These are phyloP conservation scores for Hartigia nigra DNA, from an alignment of 2,888 invertebrate genomes.

Conservation along the genomic window DNA sequence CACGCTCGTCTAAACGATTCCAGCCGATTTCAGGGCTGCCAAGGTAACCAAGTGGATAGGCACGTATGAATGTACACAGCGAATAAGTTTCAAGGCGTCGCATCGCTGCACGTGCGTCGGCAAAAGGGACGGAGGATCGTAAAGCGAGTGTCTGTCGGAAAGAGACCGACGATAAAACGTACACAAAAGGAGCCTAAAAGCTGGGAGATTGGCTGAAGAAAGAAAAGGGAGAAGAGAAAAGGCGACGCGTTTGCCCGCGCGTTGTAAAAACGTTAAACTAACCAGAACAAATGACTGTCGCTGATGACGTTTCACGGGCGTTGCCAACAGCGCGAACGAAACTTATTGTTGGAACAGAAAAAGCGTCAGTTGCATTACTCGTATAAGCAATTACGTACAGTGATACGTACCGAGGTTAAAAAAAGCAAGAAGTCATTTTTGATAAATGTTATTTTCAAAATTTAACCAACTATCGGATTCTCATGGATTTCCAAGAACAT, in stretches of 20 bases:
- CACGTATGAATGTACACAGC: background rate
- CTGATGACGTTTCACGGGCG: constrained; percentile 19
- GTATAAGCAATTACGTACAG: background rate
- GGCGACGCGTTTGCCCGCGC: constrained; percentile 2
- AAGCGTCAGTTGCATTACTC: background rate
- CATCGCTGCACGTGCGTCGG: background rate
- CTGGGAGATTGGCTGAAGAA: constrained; percentile 18
- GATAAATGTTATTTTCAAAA: background rate
- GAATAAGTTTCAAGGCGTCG: background rate
- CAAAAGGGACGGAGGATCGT: background rate
- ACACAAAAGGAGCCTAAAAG: constrained; percentile 24
- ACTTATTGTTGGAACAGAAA: background rate
- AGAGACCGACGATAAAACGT: constrained; percentile 13
- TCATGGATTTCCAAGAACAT: constrained; percentile 42
- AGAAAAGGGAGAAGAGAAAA: constrained; percentile 20
- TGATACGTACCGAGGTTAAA: background rate
- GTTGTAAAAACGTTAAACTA: constrained; percentile 26
- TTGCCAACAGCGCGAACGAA: background rate
- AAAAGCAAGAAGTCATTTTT: background rate
- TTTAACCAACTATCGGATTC: background rate
- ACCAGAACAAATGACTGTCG: constrained; percentile 26
- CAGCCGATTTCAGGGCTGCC: background rate
- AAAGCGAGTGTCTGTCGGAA: background rate
- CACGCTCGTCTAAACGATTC: background rate
- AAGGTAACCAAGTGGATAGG: background rate